A percentile compares a stretch with the other conserved stretches of the same genome.
These are phyloP conservation scores for Caenorhabditis panamensis DNA, from an alignment of 2,888 invertebrate genomes.

Conservation along the genomic window DNA sequence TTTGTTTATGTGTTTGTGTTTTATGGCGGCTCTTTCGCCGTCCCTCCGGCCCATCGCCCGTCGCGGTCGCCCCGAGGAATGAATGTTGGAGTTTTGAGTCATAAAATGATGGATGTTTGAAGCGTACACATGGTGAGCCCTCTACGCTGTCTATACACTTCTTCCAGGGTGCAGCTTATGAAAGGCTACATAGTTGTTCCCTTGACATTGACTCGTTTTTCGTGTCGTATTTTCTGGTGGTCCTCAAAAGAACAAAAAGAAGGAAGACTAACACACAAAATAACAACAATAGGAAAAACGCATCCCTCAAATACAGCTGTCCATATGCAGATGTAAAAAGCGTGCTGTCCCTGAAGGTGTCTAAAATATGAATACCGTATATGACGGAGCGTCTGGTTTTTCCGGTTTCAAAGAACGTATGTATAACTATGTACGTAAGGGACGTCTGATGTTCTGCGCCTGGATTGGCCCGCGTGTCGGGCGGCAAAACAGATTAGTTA, in stretches of 20 bases:
- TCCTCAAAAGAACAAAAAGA: background rate
- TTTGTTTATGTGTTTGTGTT: constrained; percentile 61
- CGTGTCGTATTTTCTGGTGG: background rate
- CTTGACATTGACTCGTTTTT: constrained; percentile 24
- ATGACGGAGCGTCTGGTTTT: constrained; percentile 49
- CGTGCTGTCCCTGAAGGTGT: constrained; percentile 10
- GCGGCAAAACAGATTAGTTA: constrained; percentile 38
- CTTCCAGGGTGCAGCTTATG: constrained; percentile 44
- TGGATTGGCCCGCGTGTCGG: background rate
- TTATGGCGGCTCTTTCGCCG: constrained; percentile 38
- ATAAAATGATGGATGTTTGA: constrained; percentile 60
- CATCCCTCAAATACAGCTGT: constrained; percentile 4
- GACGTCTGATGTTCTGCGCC: constrained; percentile 38
- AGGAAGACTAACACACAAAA: background rate
- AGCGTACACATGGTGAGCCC: constrained; percentile 52
- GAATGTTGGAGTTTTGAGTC: constrained; percentile 62
- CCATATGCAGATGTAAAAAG: constrained; percentile 24
- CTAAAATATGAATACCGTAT: constrained; percentile 52
- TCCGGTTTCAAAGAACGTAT: constrained; percentile 51
- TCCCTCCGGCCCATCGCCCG: constrained; percentile 6
- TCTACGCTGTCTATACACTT: constrained; percentile 24
- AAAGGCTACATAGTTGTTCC: constrained; percentile 33
- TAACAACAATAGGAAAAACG: constrained; percentile 9
- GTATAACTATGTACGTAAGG: constrained; percentile 25
- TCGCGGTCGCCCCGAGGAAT: constrained; percentile 33